phyloP scores from a whole-genome alignment of 2,113 vertebrate genomes.

The Ailuropoda melanoleuca region DNA sequence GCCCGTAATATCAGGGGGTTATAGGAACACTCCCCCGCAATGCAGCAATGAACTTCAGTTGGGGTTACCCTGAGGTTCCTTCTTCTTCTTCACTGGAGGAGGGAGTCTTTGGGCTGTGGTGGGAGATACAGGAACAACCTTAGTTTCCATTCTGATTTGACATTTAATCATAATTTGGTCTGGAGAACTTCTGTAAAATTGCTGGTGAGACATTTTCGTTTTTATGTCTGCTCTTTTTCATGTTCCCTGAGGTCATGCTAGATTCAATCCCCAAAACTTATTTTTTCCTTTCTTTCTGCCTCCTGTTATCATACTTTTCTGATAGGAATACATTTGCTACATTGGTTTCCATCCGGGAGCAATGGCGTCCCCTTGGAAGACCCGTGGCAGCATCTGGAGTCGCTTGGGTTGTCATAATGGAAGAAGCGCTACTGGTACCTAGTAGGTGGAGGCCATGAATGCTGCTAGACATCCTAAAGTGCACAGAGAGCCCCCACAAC shows the following conservation, averaged over 20 bases:
- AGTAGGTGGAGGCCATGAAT: neutral
- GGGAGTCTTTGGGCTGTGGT: neutral
- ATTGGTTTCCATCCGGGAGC: neutral
- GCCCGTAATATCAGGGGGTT: neutral
- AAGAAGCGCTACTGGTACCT: too few species aligned
- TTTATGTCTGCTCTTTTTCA: neutral
- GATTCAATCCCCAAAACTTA: neutral
- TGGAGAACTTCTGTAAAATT: neutral
- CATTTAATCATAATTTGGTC: neutral
- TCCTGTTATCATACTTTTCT: neutral
- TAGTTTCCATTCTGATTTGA: neutral
- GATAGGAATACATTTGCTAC: neutral
- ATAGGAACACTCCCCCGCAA: too few species aligned
- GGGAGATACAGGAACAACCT: neutral
- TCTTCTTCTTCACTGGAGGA: neutral
- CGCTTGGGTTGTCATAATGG: neutral
- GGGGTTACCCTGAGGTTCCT: neutral
- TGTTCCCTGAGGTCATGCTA: neutral
- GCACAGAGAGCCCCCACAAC: too few species aligned
- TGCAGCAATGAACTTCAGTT: fast-evolving
- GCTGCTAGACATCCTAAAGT: neutral
- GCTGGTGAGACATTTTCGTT: neutral
- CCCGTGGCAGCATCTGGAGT: neutral
- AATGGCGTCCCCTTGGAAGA: neutral
- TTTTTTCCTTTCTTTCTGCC: neutral